Conservation (phyloP, 2,797 vertebrate species). For the Ceryle rudis region DNA sequence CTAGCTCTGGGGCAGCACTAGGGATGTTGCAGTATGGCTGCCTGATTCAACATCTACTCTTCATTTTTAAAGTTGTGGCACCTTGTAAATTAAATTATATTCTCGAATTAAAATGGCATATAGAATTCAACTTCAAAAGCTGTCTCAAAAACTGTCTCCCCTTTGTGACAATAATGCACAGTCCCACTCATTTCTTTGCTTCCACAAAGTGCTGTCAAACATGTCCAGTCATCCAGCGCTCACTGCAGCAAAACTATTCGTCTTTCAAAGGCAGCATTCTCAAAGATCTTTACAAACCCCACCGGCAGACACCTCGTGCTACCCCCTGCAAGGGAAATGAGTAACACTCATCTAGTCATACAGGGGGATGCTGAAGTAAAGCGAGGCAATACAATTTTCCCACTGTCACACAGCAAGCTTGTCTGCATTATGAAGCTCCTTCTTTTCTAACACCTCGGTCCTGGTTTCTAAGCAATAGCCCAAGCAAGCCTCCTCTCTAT, state of each 20-base stretch:
- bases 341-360: not conserved
- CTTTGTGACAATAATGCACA: conserved; percentile 5
- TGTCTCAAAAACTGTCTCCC: not conserved
- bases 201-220: not conserved
- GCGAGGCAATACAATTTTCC: not conserved
- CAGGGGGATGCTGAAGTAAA: not conserved
- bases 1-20: not conserved
- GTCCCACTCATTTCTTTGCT: not conserved
- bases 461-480: not conserved
- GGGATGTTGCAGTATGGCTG: not conserved
- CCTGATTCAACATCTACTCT: not conserved
- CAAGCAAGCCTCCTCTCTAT: not conserved
- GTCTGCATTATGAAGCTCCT: not conserved
- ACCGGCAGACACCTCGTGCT: not conserved
- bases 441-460: not conserved
- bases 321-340: not conserved
- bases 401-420: not conserved
- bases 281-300: not conserved
- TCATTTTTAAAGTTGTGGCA: not conserved
- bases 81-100: conserved; percentile 11
- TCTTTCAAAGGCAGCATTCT: not conserved
- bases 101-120: not conserved
- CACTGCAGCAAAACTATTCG: not conserved
- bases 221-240: not conserved
- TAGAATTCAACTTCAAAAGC: conserved; percentile 10